A percentile compares a stretch with the other conserved stretches of the same genome.
These are phyloP conservation scores for Pilophorus perplexus DNA, from an alignment of 2,888 invertebrate genomes.

Conservation along the genomic window DNA sequence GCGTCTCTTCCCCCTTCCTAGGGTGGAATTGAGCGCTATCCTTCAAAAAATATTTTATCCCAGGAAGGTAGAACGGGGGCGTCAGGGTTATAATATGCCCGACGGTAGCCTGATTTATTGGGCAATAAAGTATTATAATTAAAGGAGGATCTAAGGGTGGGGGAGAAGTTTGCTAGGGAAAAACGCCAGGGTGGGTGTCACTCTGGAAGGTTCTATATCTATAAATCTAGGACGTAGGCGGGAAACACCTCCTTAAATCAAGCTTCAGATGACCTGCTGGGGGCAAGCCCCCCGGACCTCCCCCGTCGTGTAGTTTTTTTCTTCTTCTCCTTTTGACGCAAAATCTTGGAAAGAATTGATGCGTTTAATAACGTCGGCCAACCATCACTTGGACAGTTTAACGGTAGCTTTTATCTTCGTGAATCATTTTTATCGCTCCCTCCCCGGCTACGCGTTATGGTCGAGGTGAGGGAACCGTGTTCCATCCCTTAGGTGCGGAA, in stretches of 20 bases:
- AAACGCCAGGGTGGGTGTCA: slow-evolving; percentile 53
- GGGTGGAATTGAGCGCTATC: slow-evolving; percentile 45
- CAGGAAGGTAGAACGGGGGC: slow-evolving; percentile 18
- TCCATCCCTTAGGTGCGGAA: slow-evolving; percentile 16
- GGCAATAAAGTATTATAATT: slow-evolving; percentile 78
- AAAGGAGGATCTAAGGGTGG: slow-evolving; percentile 58
- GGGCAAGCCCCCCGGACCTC: slow-evolving; percentile 10
- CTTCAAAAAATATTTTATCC: slow-evolving; percentile 52
- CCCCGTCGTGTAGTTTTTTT: slow-evolving; percentile 18
- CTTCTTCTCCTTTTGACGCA: slow-evolving; percentile 13
- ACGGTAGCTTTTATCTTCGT: slow-evolving; percentile 41
- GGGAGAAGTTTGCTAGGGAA: slow-evolving; percentile 25
- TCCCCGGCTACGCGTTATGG: not conserved
- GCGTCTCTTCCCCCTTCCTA: not conserved
- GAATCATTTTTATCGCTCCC: slow-evolving; percentile 35
- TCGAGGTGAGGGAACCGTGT: not conserved
- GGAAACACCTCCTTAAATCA: slow-evolving; percentile 44
- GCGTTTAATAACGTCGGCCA: slow-evolving; percentile 41
- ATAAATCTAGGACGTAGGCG: slow-evolving; percentile 46
- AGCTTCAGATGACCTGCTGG: slow-evolving; percentile 36
- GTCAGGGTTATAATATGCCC: slow-evolving; percentile 48
- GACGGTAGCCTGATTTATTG: slow-evolving; percentile 63
- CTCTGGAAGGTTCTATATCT: slow-evolving; percentile 50
- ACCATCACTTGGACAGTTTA: slow-evolving; percentile 40
- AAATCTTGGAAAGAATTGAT: slow-evolving; percentile 38